Evolutionary conservation across 1,140 invertebrate species (phyloP).

Genomic region (Euschistus heros): DNA sequence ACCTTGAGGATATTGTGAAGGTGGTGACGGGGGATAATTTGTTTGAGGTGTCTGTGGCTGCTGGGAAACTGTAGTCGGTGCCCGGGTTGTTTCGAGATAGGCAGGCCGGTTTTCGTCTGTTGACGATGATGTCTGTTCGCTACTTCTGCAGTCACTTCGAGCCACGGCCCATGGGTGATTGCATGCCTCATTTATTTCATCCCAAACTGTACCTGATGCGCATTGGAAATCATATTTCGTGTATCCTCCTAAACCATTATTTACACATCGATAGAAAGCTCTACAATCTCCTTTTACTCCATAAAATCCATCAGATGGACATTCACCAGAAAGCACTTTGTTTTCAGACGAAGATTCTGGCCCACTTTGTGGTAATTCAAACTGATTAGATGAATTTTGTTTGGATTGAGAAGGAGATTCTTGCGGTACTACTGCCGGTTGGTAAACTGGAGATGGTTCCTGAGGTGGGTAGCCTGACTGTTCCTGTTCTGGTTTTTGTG

Average conservation of each 20-base stretch:
- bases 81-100: background rate
- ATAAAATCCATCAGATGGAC: constrained; percentile 42
- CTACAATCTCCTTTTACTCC: constrained; percentile 47
- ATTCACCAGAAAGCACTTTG: constrained; percentile 17
- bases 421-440: constrained; percentile 22
- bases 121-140: constrained; percentile 1
- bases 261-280: constrained; percentile 56
- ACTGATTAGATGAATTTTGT: constrained; percentile 27
- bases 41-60: background rate
- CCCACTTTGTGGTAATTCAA: constrained; percentile 22
- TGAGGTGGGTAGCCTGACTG: background rate
- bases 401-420: constrained; percentile 24
- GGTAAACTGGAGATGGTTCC: no score
- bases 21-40: background rate
- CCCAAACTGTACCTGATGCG: constrained; percentile 54
- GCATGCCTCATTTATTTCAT: constrained; percentile 44
- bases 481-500: background rate
- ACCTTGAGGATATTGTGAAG: background rate
- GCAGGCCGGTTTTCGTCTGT: background rate
- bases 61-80: background rate
- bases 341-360: constrained; percentile 39
- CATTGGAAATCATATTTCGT: constrained; percentile 50
- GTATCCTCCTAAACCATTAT: constrained; percentile 44
- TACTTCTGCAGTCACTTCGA: constrained; percentile 29
- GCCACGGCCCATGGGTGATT: constrained; percentile 48